Evolutionary conservation across 2,888 invertebrate species (phyloP).

Genomic region (Mythimna lalbum): DNA sequence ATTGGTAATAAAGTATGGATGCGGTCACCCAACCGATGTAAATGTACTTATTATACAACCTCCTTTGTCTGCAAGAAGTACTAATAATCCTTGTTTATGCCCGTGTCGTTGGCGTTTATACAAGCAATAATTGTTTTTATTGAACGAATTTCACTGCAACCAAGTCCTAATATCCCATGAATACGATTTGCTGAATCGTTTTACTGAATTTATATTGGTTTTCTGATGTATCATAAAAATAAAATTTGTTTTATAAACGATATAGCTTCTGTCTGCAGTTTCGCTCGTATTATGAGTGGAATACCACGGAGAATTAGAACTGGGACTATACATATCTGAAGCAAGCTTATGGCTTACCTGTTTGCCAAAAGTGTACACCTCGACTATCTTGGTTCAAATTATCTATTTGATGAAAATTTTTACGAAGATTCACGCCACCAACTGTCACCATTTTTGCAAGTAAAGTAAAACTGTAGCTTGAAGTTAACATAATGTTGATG

Average conservation of each 20-base stretch:
- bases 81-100: slow-evolving; percentile 76
- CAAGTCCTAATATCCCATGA: slow-evolving; percentile 64
- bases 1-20: slow-evolving; percentile 78
- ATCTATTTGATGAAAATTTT: background rate
- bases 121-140: slow-evolving; percentile 80
- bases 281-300: background rate
- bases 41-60: slow-evolving; percentile 80
- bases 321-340: background rate
- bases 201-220: slow-evolving; percentile 61
- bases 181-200: slow-evolving; percentile 62
- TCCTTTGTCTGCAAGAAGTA: slow-evolving; percentile 73
- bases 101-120: slow-evolving; percentile 76
- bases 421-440: too few species aligned
- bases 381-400: background rate
- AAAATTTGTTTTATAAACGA: slow-evolving; percentile 37
- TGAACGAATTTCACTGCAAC: slow-evolving; percentile 73
- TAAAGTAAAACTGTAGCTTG: too few species aligned
- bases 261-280: background rate
- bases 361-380: background rate
- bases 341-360: background rate
- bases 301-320: background rate
- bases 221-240: slow-evolving; percentile 49
- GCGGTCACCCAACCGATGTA: slow-evolving; percentile 77
- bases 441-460: too few species aligned
- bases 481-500: background rate